Conservation (phyloP, 2,797 vertebrate species). For the Dendrocincla fuliginosa region DNA sequence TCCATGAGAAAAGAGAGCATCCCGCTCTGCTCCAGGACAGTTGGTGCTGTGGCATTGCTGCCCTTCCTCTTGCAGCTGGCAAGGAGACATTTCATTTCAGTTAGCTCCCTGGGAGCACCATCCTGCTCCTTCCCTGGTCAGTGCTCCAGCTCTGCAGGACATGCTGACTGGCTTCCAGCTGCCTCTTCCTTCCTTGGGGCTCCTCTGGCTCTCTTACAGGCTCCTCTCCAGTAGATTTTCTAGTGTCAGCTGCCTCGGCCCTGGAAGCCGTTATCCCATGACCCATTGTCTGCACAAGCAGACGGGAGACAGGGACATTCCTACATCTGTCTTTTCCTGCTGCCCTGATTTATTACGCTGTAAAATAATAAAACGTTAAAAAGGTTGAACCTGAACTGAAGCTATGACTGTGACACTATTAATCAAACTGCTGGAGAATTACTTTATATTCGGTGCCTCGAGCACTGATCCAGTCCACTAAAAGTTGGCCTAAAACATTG, state of each 20-base stretch:
- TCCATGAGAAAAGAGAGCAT: rapidly evolving
- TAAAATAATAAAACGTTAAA: constrained; percentile 74
- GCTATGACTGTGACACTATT: constrained; percentile 63
- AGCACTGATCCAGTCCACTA: constrained; percentile 40
- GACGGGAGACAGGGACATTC: background rate
- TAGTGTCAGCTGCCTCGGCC: background rate
- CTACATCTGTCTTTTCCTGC: constrained; percentile 52
- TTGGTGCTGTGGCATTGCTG: background rate
- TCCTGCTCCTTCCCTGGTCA: background rate
- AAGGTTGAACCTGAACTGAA: constrained; percentile 73
- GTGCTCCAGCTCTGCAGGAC: background rate
- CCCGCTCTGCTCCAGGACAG: rapidly evolving
- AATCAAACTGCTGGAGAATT: constrained; percentile 71
- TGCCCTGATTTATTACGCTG: constrained; percentile 68
- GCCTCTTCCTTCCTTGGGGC: background rate
- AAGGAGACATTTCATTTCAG: background rate
- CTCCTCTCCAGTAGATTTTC: background rate
- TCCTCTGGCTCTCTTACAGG: background rate
- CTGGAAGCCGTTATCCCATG: background rate
- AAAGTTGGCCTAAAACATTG: constrained; percentile 48
- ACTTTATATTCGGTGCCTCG: constrained; percentile 44
- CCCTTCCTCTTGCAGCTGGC: background rate
- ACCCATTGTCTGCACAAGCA: constrained; percentile 21
- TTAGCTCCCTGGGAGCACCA: rapidly evolving
- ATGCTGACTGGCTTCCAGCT: background rate